A percentile compares a stretch with the other conserved stretches of the same genome.
Conservation (phyloP, 2,888 invertebrate genomes). For the Miltochrista miniata region DNA sequence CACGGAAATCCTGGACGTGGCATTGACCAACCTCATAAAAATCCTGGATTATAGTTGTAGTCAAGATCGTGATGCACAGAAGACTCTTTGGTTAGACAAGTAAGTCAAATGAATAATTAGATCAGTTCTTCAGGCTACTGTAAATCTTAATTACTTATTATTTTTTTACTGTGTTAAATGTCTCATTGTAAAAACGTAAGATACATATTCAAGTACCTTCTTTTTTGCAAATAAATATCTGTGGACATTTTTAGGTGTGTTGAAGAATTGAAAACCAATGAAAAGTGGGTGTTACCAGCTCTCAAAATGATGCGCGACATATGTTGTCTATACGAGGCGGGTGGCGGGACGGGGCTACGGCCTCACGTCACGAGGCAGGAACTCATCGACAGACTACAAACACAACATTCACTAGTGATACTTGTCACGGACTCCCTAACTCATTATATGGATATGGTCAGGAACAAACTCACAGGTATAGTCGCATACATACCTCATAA, state of each 20-base stretch:
- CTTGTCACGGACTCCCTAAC: constrained; percentile 96
- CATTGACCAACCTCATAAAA: constrained; percentile 96
- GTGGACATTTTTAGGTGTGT: constrained; percentile 85
- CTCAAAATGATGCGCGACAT: constrained; percentile 98
- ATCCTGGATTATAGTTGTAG: constrained; percentile 99
- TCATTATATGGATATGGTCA: constrained; percentile 94
- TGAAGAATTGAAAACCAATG: constrained; percentile 94
- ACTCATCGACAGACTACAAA: constrained; percentile 95
- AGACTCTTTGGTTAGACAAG: constrained; percentile 97
- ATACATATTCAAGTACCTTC: too few relatives aligned
- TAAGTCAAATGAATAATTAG: constrained; percentile 46
- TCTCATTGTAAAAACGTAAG: too few relatives aligned
- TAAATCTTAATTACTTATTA: too few relatives aligned
- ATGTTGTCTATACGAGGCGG: constrained; percentile 96
- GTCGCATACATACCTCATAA: too few relatives aligned
- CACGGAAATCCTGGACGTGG: constrained; percentile 98
- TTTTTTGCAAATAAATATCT: too few relatives aligned
- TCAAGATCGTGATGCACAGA: constrained; percentile 97
- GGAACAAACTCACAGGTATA: constrained; percentile 76
- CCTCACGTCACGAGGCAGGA: constrained; percentile 84
- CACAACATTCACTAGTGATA: constrained; percentile 96
- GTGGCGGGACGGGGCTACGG: constrained; percentile 78
- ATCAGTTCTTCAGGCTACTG: too few relatives aligned
- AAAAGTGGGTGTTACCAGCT: constrained; percentile 97
- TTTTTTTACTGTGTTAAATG: too few relatives aligned